These are phyloP conservation scores for Cydia splendana DNA, from an alignment of 1,140 invertebrate species.

Conservation along the genomic window DNA sequence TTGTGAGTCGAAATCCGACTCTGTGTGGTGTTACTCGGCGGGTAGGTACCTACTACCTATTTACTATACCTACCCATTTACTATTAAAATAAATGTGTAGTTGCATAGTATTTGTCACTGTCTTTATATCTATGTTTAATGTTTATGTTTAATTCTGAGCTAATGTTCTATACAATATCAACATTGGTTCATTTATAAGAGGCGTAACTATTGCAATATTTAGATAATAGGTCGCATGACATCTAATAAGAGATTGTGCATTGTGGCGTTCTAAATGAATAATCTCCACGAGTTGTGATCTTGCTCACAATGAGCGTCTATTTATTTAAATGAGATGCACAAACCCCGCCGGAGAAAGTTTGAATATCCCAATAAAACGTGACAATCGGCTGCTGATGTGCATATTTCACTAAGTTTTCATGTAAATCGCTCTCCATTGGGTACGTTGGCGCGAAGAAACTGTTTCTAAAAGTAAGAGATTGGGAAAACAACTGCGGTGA, in stretches of 20 bases:
- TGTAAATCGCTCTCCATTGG: conserved; percentile 60
- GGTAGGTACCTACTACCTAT: too few species aligned
- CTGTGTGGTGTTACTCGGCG: too few species aligned
- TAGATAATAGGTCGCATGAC: conserved; percentile 2
- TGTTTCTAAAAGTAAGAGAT: conserved; percentile 41
- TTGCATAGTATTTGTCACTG: too few species aligned
- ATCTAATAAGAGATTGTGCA: conserved; percentile 28
- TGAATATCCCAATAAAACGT: conserved; percentile 71
- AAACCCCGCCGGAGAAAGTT: conserved; percentile 62
- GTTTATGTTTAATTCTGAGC: too few species aligned
- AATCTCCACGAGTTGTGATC: conserved; percentile 53
- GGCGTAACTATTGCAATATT: conserved; percentile 2
- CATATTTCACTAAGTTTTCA: conserved; percentile 73
- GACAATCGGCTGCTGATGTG: conserved; percentile 70
- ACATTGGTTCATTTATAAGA: neutral
- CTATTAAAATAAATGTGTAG: too few species aligned
- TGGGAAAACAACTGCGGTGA: conserved; percentile 60
- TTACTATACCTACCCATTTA: too few species aligned
- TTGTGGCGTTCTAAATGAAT: conserved; percentile 43
- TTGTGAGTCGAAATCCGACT: too few species aligned
- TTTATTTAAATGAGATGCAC: conserved; percentile 71
- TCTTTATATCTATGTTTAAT: too few species aligned
- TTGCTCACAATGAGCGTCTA: conserved; percentile 53
- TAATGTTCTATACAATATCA: neutral
- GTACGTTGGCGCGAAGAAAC: conserved; percentile 52